Conservation (phyloP, 2,113 vertebrate species). For the Gymnorhina tibicen region DNA sequence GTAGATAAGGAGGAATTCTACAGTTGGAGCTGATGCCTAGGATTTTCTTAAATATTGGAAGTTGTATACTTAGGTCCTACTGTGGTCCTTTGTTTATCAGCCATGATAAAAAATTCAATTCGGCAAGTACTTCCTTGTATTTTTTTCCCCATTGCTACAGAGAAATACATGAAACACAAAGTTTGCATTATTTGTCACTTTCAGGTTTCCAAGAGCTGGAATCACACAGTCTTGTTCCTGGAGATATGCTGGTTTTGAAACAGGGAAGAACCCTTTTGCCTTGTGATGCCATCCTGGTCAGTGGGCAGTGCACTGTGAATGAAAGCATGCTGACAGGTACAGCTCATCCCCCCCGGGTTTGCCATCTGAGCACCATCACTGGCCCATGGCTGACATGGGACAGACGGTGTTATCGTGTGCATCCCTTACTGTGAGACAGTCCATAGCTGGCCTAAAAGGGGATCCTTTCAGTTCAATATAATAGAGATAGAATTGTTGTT, state of each 20-base stretch:
- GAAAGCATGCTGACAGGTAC: constrained; percentile 82
- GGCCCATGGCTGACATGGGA: background rate
- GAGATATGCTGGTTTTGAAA: constrained; percentile 71
- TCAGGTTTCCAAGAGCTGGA: constrained; percentile 68
- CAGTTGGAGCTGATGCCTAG: background rate
- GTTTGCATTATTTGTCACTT: background rate
- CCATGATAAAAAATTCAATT: background rate
- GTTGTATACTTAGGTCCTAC: background rate
- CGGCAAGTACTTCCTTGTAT: background rate
- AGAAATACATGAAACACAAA: background rate
- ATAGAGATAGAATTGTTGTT: background rate
- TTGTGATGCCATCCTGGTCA: constrained; percentile 76
- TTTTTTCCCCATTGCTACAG: background rate
- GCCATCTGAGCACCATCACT: background rate
- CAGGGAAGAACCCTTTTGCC: constrained; percentile 67
- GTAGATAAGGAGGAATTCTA: background rate
- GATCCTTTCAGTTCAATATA: background rate
- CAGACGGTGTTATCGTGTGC: background rate
- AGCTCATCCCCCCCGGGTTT: background rate
- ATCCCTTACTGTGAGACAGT: background rate
- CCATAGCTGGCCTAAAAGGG: background rate
- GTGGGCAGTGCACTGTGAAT: constrained; percentile 73
- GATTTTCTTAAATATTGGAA: background rate
- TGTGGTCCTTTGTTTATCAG: background rate
- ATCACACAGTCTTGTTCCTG: constrained; percentile 75